Percentiles rank a stretch among this genome's conserved stretches.
Conservation (phyloP, 2,888 invertebrate genomes). For the Masnerella sp. region DNA sequence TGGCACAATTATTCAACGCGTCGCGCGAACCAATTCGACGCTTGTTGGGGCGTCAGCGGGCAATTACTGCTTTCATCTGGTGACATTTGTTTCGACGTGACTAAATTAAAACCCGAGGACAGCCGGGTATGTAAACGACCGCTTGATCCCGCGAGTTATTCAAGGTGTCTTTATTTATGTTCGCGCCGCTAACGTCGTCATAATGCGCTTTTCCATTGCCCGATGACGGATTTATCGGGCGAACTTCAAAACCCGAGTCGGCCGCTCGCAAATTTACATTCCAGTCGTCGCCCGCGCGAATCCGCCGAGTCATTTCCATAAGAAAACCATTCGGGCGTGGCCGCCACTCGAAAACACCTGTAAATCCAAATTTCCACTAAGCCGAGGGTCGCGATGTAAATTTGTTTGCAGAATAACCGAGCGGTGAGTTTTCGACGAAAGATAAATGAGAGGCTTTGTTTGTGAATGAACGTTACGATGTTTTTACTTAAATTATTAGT, state of each 20-base stretch:
- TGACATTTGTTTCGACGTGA: constrained; percentile 63
- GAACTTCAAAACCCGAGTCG: constrained; percentile 19
- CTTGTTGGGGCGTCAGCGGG: constrained; percentile 56
- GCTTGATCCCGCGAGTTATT: constrained; percentile 55
- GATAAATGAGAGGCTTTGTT: too few species aligned
- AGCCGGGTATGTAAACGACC: constrained; percentile 61
- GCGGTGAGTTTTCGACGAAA: too few species aligned
- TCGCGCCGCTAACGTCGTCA: constrained; percentile 26
- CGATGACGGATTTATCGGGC: constrained; percentile 39
- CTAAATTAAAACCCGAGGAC: constrained; percentile 65
- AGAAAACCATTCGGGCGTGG: constrained; percentile 4
- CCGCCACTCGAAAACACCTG: constrained; percentile 17
- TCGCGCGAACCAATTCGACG: constrained; percentile 43
- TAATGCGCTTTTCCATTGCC: constrained; percentile 37
- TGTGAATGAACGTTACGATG: too few species aligned
- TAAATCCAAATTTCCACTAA: constrained; percentile 25
- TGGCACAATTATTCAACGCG: constrained; percentile 48
- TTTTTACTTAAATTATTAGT: too few species aligned
- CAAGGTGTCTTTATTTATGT: constrained; percentile 50
- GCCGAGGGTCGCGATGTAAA: too few species aligned
- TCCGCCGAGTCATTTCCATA: constrained; percentile 26
- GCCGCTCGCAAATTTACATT: constrained; percentile 20
- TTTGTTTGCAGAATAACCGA: too few species aligned
- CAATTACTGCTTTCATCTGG: constrained; percentile 66
- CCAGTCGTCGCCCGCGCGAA: constrained; percentile 17